Evolutionary conservation across 2,888 invertebrate species (phyloP), one percentile per base, ranked within the genome.

Genomic region (Pristionchus maxplancki): DNA sequence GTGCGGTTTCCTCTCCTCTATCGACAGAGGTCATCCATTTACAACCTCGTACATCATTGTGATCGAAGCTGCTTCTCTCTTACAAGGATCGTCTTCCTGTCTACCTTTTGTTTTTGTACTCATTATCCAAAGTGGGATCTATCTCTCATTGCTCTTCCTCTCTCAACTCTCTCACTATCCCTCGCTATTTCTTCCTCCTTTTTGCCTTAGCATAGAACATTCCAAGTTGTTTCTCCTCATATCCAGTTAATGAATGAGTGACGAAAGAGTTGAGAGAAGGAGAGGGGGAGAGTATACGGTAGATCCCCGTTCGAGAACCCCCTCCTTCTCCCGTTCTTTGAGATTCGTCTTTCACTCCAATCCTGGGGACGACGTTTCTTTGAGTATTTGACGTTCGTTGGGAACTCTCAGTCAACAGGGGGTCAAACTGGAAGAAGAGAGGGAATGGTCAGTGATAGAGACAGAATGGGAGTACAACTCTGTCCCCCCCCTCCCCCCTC

Each of bases 161-260:
- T 81, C 50, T 74, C 31, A 0, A 24, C n/a, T 48, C 81, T 81
- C 81, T 44, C 44, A 13, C 81, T 34, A 31, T 84, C n/a, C 84
- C 50, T 34, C 83, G 20, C 83, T 74, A 44, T 81, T 50, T 37
- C 48, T 48, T 31, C 34, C 67, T 1, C 9, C 67, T 34, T 67
- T 67, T 67, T 28, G 67, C 37, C 15, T 64, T 8, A 20, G 6
- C 37, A 71, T 37, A 37, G 37, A 71, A 71, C 71, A 71, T 71
- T 71, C 71, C 71, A 34, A 71, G 71, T 71, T 71, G 71, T 71
- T 71, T 71, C 71, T 71, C 71, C 9, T 71, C 37, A 71, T 71
- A 71, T 71, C 71, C 71, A 71, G 71, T 71, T 71, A 71, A 71
- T 71, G 71, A 71, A 71, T 71, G 71, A 71, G 71, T 71, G 71